Conservation (phyloP, 2,797 vertebrate genomes). For the Poecilia picta region DNA sequence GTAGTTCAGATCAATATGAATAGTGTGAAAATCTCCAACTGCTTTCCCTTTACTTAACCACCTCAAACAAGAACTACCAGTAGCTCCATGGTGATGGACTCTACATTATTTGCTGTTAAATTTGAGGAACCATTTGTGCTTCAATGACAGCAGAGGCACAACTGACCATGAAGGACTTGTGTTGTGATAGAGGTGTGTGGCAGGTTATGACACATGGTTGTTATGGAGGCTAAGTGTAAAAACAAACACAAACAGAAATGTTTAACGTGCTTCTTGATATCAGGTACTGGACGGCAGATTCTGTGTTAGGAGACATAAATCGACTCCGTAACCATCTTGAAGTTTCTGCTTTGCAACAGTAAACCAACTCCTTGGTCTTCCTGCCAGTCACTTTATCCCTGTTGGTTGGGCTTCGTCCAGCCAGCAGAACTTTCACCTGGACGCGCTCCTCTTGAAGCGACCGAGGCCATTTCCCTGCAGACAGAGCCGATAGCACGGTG, state of each 20-base stretch:
- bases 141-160: no score
- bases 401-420: neutral
- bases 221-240: neutral
- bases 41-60: neutral
- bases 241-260: neutral
- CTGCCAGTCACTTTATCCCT: neutral
- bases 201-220: neutral
- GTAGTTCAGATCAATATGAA: neutral
- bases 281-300: neutral
- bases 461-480: slow-evolving; percentile 49
- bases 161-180: neutral
- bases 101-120: neutral
- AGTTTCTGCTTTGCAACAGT: neutral
- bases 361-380: neutral
- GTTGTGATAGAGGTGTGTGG: neutral
- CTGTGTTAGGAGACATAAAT: neutral
- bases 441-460: slow-evolving; percentile 2
- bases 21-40: neutral
- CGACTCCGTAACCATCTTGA: neutral
- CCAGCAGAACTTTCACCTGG: neutral
- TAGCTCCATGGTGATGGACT: no score
- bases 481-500: neutral
- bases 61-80: neutral
- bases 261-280: neutral
- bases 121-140: neutral